Evolutionary conservation across 2,888 invertebrate genomes (phyloP), one percentile per base, ranked within the genome.

Genomic region (Chloroclysta siterata): DNA sequence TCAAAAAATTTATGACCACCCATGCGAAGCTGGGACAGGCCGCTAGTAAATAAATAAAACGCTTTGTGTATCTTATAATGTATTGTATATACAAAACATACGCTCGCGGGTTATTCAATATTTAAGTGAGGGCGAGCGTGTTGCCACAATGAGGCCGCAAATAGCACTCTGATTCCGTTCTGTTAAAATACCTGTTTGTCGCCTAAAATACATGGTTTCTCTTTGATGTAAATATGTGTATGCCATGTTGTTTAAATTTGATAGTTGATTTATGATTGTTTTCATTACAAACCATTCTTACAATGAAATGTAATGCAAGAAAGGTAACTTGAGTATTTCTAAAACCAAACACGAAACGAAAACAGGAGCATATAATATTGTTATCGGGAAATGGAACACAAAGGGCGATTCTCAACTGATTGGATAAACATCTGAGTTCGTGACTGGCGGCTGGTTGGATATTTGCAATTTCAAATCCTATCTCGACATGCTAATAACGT

Each of bases 121-220:
- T 60, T 52, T 59, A 53, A 57, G 46, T 36, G 70, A 70, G 73
- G 71, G 59, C 71, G 65, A 72, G 71, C 75, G 75, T 74, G 74
- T 71, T 70, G 71, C 42, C 76, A 71, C 81, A 71, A 62, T 72
- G 64, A 72, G 71, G 55, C 83, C 85, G 71, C 85, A 85, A 86
- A 87, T 85, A 81, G 81, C 80, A 84, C 82, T 86, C 82, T 84
- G 81, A 86, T 86, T 83, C 76, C 78, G 76, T 78, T 74, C 71
- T 78, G 79, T 78, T 82, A 81, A 82, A 79, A 74, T 79, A 76
- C 78, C 78, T 81, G 84, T 84, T 83, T 85, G 80, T 80, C 78
- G 78, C 76, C 70, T 70, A 39, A 55, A 60, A 64, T 53, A 55
- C 42, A 52, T 42, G 33, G 64, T 52, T 64, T 52, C 22, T 47